These are phyloP conservation scores for Motacilla alba DNA, from an alignment of 2,113 vertebrate species.

Conservation along the genomic window DNA sequence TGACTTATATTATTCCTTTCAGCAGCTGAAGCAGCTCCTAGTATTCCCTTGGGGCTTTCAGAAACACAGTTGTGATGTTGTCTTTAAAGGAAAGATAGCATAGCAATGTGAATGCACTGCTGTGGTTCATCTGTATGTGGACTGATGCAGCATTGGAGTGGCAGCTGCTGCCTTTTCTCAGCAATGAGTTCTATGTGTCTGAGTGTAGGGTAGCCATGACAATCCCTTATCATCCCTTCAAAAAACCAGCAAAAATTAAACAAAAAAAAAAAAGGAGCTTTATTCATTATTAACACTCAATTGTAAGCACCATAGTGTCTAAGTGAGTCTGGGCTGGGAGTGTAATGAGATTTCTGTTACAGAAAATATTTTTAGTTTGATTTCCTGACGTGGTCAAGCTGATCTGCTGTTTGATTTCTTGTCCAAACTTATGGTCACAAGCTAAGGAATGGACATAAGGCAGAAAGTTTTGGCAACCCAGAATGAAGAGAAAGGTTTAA, in stretches of 20 bases:
- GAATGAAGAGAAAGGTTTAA: not conserved
- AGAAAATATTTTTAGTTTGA: not conserved
- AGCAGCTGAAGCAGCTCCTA: conserved; percentile 1
- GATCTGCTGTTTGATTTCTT: not conserved
- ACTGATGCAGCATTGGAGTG: not conserved
- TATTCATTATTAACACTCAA: not conserved
- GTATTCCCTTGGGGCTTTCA: not conserved
- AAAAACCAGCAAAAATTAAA: not conserved
- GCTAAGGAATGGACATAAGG: not conserved
- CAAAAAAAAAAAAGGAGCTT: not conserved
- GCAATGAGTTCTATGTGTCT: not conserved
- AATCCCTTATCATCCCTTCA: not conserved
- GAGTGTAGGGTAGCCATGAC: not conserved
- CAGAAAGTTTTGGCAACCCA: not conserved
- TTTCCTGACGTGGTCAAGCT: not conserved
- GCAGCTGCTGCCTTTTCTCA: not conserved
- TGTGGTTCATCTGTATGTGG: not conserved
- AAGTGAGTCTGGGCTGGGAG: not conserved
- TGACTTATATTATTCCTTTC: conserved; percentile 11
- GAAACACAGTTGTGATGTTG: not conserved
- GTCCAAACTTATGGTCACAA: not conserved
- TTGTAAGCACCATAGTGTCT: not conserved
- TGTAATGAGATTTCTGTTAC: not conserved
- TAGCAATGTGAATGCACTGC: not conserved
- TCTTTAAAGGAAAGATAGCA: conserved; percentile 10